phyloP scores from a whole-genome alignment of 2,797 vertebrate genomes.

The Malurus leucopterus region DNA sequence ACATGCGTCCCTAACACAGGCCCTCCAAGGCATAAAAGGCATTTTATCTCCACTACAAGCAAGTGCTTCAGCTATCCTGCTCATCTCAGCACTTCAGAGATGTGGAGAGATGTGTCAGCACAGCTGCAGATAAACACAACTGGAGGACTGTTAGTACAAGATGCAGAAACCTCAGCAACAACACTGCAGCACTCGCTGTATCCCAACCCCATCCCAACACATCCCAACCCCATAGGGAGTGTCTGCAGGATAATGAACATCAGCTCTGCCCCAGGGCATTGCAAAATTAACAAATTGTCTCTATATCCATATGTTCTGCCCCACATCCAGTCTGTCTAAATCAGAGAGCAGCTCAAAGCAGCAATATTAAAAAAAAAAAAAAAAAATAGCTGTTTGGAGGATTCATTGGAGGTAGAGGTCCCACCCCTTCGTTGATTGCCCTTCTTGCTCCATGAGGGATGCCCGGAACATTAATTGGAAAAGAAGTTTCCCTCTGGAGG shows the following conservation, averaged over 20 bases:
- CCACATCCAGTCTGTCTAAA: constrained; percentile 35
- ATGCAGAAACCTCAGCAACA: background rate
- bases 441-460: constrained; percentile 8
- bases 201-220: background rate
- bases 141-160: background rate
- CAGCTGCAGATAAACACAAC: background rate
- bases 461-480: constrained; percentile 59
- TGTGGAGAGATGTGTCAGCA: background rate
- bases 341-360: constrained; percentile 38
- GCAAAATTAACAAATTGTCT: constrained; percentile 18
- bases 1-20: background rate
- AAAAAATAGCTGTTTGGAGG: constrained; percentile 37
- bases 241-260: background rate
- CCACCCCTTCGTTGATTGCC: background rate
- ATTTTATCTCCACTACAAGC: background rate
- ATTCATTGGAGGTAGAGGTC: constrained; percentile 30
- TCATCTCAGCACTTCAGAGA: background rate
- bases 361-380: background rate
- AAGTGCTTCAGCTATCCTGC: background rate
- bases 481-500: constrained; percentile 66
- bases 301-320: background rate
- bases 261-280: background rate
- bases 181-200: background rate
- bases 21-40: background rate
- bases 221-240: background rate